These are phyloP conservation scores for Thereva nobilitata DNA, from an alignment of 2,888 invertebrate species.

Conservation along the genomic window DNA sequence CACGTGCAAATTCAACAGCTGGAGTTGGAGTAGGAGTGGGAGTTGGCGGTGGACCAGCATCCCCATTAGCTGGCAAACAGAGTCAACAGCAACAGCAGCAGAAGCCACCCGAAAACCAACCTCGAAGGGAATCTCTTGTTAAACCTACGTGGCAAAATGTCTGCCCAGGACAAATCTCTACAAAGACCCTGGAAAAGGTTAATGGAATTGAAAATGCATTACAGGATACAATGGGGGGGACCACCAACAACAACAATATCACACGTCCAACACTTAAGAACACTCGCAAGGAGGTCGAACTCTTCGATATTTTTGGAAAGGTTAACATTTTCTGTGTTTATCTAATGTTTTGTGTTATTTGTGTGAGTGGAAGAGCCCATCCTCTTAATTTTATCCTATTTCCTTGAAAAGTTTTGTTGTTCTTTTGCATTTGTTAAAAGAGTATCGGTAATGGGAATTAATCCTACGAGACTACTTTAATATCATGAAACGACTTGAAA, in stretches of 20 bases:
- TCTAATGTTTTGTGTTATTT: constrained; percentile 17
- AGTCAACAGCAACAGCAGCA: constrained; percentile 3
- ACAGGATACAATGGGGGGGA: constrained; percentile 34
- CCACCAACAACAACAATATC: constrained; percentile 20
- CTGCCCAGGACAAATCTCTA: constrained; percentile 55
- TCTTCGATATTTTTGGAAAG: constrained; percentile 54
- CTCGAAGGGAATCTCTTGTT: constrained; percentile 55
- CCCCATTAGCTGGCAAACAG: background rate
- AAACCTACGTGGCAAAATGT: constrained; percentile 59
- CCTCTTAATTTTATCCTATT: no score
- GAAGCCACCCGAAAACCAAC: constrained; percentile 39
- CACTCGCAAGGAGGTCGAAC: constrained; percentile 47
- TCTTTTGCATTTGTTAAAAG: no score
- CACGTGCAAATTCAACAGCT: background rate
- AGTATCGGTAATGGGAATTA: no score
- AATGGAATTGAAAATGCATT: constrained; percentile 49
- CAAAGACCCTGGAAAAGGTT: constrained; percentile 54
- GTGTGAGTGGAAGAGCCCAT: no score
- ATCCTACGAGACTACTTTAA: no score
- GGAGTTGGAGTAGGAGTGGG: no score
- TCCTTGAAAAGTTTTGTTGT: no score
- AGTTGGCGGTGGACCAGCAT: background rate
- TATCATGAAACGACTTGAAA: no score
- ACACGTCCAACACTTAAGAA: constrained; percentile 38
- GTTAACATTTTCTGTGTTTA: constrained; percentile 46